Conservation (phyloP, 2,888 invertebrate species). For the Limnephilus rhombicus region DNA sequence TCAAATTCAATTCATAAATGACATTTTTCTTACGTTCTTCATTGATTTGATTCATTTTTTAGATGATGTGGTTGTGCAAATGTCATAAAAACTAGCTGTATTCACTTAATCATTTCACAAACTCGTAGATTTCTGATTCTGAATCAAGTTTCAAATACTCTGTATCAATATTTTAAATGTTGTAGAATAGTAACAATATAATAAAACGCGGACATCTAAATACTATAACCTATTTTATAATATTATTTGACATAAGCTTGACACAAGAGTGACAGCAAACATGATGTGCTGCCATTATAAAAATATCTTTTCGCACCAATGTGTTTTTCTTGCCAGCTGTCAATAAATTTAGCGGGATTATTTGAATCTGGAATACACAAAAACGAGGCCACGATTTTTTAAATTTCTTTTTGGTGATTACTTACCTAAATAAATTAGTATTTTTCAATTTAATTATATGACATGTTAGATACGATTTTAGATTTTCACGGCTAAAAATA, state of each 20-base stretch:
- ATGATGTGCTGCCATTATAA: not conserved
- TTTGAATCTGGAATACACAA: not conserved
- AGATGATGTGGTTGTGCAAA: not conserved
- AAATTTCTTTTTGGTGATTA: not conserved
- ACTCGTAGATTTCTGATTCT: not conserved
- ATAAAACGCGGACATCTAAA: not conserved
- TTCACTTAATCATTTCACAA: not conserved
- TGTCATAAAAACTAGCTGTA: not conserved
- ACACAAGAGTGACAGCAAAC: slow-evolving; percentile 19
- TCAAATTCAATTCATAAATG: slow-evolving; percentile 70
- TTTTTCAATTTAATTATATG: not conserved
- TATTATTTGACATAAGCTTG: not conserved
- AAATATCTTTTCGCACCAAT: not conserved
- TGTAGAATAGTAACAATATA: not conserved
- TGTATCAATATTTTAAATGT: not conserved
- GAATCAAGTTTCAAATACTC: not conserved
- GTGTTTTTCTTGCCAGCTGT: not conserved
- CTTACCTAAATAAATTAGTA: not conserved
- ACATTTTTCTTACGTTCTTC: slow-evolving; percentile 75
- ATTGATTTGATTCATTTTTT: slow-evolving; percentile 67
- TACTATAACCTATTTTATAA: not conserved
- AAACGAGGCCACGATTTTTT: not conserved
- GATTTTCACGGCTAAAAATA: no score
- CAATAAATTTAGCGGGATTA: not conserved
- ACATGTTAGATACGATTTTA: no score